A percentile compares a stretch with the other conserved stretches of the same genome.
These are phyloP conservation scores for Lithosia quadra DNA, from an alignment of 2,888 invertebrate species.

Conservation along the genomic window DNA sequence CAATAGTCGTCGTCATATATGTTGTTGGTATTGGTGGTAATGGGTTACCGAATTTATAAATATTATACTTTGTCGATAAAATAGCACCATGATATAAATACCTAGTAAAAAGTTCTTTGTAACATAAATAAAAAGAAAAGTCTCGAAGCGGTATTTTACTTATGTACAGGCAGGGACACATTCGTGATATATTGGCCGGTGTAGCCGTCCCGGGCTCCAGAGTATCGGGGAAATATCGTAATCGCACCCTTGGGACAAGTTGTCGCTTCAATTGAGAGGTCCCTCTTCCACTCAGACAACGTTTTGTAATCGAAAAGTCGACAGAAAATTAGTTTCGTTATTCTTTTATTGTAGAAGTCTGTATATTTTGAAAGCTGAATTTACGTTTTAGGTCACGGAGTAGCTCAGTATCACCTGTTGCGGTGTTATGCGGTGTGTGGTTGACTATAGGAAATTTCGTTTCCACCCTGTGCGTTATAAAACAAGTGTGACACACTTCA, in stretches of 20 bases:
- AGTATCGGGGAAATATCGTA: conserved; percentile 45
- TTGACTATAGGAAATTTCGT: background rate
- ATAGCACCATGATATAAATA: background rate
- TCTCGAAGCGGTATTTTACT: conserved; percentile 22
- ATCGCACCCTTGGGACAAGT: conserved; percentile 55
- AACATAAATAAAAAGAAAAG: conserved; percentile 9
- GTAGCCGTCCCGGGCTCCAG: conserved; percentile 32
- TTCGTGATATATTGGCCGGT: conserved; percentile 48
- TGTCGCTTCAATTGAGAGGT: conserved; percentile 51
- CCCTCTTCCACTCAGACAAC: conserved; percentile 38
- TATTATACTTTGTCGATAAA: background rate
- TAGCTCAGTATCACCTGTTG: background rate
- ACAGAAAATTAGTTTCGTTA: conserved; percentile 42
- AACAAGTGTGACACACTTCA: background rate
- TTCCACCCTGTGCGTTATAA: background rate
- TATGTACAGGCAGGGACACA: conserved; percentile 40
- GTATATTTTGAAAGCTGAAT: background rate
- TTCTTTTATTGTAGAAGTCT: background rate
- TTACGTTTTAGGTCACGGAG: background rate
- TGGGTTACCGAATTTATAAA: background rate
- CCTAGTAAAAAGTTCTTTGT: conserved; percentile 5
- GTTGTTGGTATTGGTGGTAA: too few species aligned
- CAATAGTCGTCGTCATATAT: background rate
- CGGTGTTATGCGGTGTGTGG: background rate
- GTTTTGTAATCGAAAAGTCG: conserved; percentile 35